Base-by-base conservation (phyloP, 2,113 vertebrate species). In the Pachyramphus minor region DNA sequence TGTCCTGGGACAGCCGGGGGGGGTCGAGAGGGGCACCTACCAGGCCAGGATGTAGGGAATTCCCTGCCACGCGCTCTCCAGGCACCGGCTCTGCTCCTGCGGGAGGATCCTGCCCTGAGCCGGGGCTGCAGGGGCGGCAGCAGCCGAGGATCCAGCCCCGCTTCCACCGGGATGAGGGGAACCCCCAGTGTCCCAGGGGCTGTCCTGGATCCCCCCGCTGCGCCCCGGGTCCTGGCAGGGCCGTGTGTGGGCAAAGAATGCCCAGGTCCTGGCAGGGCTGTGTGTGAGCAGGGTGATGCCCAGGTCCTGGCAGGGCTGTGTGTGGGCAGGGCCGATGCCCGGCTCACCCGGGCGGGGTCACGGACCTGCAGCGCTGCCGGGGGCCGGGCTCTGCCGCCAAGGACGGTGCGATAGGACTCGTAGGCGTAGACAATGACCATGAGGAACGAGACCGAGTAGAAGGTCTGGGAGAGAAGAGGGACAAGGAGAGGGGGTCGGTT, bases 391-490 rank as follows among this genome's bases (percentile, higher is more conserved):
- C 98, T 95, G 96, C 98, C 97, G 17, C 98, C 98, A 8, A 66
- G 86, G 8, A 97, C 68, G 2, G 95, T 33, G 8, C 87, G 94
- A 69, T 95, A 97, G 6, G 98, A 98, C 86, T 98, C 98, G 49
- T 96, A 98, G 1, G 98, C 98, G 1, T 98, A 98, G 89, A 98
- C 95, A 9, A 95, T 56, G 42, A 98, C 94, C 96, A 98, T 97
- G 93, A 98, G 97, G 58, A 98, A 98, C 1, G 98, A 98, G 95
- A 97, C 87, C 0, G 97, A 84, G 44, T 97, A 98, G 97, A 98
- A 98, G 2, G 97, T 98, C 98, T 98, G 97, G 11, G 91, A 33
- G 95, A 6, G 42, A 8, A 60, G 7, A 19, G 14, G 33, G 10
- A 39, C 8, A 44, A 39, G 23, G 23, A 28, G 3, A 20, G 96